Conservation (phyloP, 2,888 invertebrate species). For the Kryphioiulus occultus region DNA sequence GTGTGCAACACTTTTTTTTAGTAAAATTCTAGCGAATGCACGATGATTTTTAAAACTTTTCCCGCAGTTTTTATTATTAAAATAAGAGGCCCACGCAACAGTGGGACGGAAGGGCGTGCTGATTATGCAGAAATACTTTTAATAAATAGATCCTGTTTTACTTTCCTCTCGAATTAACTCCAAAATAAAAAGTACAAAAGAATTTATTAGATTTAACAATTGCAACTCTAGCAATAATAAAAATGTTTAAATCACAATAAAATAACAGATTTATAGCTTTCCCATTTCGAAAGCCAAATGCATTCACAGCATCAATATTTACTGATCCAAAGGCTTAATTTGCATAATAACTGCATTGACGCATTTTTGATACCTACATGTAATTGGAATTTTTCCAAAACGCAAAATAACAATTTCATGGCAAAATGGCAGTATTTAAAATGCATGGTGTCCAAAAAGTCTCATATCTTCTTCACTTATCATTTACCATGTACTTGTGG, state of each 20-base stretch:
- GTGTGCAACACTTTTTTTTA: not conserved
- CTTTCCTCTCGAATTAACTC: not conserved
- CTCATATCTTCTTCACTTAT: not conserved
- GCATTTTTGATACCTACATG: not conserved
- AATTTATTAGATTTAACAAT: slow-evolving; percentile 9
- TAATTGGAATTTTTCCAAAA: slow-evolving; percentile 1
- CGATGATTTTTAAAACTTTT: not conserved
- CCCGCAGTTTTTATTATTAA: not conserved
- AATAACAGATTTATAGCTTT: not conserved
- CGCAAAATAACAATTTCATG: not conserved
- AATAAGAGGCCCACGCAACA: not conserved
- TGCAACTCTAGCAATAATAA: not conserved
- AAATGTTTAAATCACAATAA: not conserved
- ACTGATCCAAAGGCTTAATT: not conserved
- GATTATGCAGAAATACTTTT: slow-evolving; percentile 20
- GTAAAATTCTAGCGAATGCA: not conserved
- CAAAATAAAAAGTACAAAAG: not conserved
- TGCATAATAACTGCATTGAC: not conserved
- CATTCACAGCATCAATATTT: not conserved
- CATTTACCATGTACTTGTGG: not conserved
- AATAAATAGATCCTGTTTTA: slow-evolving; percentile 29
- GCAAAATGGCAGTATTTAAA: not conserved
- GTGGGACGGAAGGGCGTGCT: slow-evolving; percentile 19
- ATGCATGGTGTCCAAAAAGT: not conserved
- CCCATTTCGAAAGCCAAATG: not conserved